A percentile compares a stretch with the other conserved stretches of the same genome.
These are phyloP conservation scores for Chrysochloris asiatica DNA, from an alignment of 2,113 vertebrate species.

Conservation along the genomic window DNA sequence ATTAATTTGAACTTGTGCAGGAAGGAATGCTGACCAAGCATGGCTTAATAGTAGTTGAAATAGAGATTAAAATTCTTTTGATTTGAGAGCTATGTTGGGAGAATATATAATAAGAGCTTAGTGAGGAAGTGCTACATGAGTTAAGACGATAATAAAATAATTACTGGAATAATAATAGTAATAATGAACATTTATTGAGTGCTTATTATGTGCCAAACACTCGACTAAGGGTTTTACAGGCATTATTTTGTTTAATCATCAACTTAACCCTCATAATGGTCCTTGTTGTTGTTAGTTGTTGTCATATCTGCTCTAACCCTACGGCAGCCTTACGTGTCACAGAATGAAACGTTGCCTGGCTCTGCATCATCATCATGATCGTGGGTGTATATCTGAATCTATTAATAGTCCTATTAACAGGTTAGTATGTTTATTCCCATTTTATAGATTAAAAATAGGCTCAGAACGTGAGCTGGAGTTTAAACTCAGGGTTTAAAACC, in stretches of 20 bases:
- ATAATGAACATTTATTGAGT: conserved; percentile 16
- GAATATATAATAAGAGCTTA: neutral
- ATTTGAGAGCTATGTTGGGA: neutral
- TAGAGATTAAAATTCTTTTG: conserved; percentile 8
- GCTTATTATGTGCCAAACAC: neutral
- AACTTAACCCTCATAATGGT: conserved; percentile 5
- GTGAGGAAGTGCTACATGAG: neutral
- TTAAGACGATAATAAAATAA: conserved; percentile 28
- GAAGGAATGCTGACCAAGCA: conserved; percentile 32
- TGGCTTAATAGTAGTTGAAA: neutral
- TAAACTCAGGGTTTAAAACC: neutral
- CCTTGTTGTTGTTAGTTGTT: neutral
- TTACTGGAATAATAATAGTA: conserved; percentile 7
- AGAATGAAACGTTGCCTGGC: neutral
- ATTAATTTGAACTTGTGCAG: conserved; percentile 8
- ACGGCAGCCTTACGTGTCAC: neutral
- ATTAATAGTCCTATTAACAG: neutral
- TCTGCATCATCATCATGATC: neutral
- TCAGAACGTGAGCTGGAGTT: neutral
- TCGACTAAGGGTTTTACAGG: neutral
- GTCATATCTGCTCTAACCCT: neutral
- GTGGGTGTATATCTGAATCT: neutral
- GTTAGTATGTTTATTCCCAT: neutral
- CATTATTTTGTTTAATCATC: conserved; percentile 24
- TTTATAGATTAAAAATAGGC: conserved; percentile 33